Evolutionary conservation across 1,140 invertebrate species (phyloP).

Genomic region (Ditylenchus dipsaci): DNA sequence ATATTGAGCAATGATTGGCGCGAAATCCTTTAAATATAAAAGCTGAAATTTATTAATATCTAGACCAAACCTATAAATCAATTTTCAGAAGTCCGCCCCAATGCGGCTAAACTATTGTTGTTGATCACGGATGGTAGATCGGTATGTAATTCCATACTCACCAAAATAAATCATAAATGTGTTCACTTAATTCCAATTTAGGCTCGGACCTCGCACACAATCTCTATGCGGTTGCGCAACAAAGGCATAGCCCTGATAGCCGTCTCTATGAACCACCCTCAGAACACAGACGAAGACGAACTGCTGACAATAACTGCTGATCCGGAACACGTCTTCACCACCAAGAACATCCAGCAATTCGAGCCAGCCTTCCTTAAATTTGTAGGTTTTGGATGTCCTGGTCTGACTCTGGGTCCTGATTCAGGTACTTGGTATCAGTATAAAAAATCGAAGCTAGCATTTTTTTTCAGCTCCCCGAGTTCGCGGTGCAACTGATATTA

Average conservation of each 20-base stretch:
- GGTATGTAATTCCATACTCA: conserved; percentile 8
- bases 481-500: conserved; percentile 54
- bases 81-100: conserved; percentile 40
- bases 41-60: too few relatives aligned
- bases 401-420: conserved; percentile 47
- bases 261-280: conserved; percentile 40
- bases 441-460: neutral
- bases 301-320: conserved; percentile 46
- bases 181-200: too few relatives aligned
- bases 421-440: conserved; percentile 32
- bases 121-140: conserved; percentile 54
- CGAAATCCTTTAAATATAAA: too few relatives aligned
- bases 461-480: conserved; percentile 45
- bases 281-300: conserved; percentile 48
- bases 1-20: too few relatives aligned
- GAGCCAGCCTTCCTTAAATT: conserved; percentile 52
- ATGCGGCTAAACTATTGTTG: conserved; percentile 47
- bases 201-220: conserved; percentile 1
- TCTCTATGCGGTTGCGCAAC: conserved; percentile 23
- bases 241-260: conserved; percentile 39
- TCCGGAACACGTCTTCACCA: conserved; percentile 49
- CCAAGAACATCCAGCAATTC: conserved; percentile 49
- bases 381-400: conserved; percentile 54
- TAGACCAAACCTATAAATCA: too few relatives aligned
- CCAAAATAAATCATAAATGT: too few relatives aligned